Evolutionary conservation across 2,113 vertebrate species (phyloP), one percentile per base, ranked within the genome.

Genomic region (Vidua chalybeata): DNA sequence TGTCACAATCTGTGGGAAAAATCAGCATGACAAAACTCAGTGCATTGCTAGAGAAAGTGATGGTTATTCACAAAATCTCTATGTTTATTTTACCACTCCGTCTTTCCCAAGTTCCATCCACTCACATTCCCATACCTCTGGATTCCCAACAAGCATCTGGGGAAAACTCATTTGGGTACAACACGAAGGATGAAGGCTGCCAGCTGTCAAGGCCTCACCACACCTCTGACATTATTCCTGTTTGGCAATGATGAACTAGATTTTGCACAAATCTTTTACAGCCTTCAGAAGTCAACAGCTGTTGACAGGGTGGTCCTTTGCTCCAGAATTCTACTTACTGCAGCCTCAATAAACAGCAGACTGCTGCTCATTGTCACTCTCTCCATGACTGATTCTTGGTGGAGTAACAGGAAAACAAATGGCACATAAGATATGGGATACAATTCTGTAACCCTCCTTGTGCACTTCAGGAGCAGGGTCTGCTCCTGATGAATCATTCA

Each of bases 121-220:
- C 16, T 48, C 51, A 19, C 24, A 28, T 54, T 59, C 31, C 63
- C 62, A 88, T 2, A 58, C 3, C 13, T 12, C 11, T 0, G 1
- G 52, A 31, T 55, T 22, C 39, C 46, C 30, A 77, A 52, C 2
- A 43, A 45, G 56, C 15, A 51, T 24, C 27, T 51, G 35, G 21
- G 17, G 18, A 45, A 77, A 77, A 48, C 8, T 22, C 15, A 37
- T 17, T 31, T 17, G 31, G 28, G 3, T 69, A 8, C 46, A 52
- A 55, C 41, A 58, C 3, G 0, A 0, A 58, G 16, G 19, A 87
- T 0, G 1, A 85, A 66, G 13, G 26, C 0, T 16, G 15, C 9
- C 82, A 69, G 24, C 19, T 61, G 7, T 27, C 41, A 80, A 59
- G 23, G 33, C 37, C 55, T 77, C 59, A 52, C 8, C 33, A 30